Evolutionary conservation across 2,797 vertebrate genomes (phyloP), one percentile per base, ranked within the genome.

Genomic region (Heliangelus exortis): DNA sequence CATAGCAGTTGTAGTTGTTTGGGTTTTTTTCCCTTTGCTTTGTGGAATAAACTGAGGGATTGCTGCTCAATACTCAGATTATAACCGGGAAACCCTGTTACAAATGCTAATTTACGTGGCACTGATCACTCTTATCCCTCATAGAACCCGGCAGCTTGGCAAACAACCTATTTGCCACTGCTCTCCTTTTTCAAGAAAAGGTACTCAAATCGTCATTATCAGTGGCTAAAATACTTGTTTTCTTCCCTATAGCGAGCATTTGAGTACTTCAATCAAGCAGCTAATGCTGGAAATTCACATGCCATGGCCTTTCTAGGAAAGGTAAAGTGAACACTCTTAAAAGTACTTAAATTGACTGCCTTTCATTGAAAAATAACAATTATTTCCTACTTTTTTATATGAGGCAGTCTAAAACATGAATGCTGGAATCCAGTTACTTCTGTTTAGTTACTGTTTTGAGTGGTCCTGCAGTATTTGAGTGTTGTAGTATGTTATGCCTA

Each of bases 301-400:
- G 99, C 99, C 5, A 99, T 99, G 99, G 99, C 99, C 75, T 99
- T 99, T 96, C 98, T 99, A 34, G 99, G 99, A 95, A 99, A 99
- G 99, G 99, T 99, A 97, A 78, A 90, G 50, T 83, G 23, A 67
- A 31, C 6, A 10, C 10, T 66, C 28, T 79, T 14, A 50, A 73
- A 67, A 90, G 43, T 63, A 58, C 39, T 4, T 76, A 65, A 74
- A 51, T 7, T 67, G n/a, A 15, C 21, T 54, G 6, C 29, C 19
- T 85, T 86, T 82, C 39, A 50, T 8, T 59, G 16, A 62, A 58
- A 71, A 71, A 28, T 13, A 57, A 20, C 18, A 80, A 58, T 6
- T 79, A 12, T 28, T 93, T 92, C 25, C 18, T 45, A 7, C 13
- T 75, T 91, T 50, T 10, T 72, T 4, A 14, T 83, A 58, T 16